These are phyloP conservation scores for Eilema griseolum DNA, from an alignment of 2,888 invertebrate genomes.

Conservation along the genomic window DNA sequence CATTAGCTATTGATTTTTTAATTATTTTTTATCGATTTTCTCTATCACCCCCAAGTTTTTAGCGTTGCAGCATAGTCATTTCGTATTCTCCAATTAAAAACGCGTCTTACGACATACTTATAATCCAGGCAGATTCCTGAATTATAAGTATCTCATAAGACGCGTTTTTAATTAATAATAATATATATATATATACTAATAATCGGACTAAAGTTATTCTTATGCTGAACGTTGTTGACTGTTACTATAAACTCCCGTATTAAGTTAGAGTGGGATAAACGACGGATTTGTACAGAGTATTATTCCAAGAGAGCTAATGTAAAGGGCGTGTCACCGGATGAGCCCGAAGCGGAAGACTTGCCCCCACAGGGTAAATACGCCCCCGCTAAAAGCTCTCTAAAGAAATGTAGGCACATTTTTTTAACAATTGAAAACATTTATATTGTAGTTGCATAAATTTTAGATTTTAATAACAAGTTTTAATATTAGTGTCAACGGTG, in stretches of 20 bases:
- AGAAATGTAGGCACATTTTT: slow-evolving; percentile 47
- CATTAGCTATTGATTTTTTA: no score
- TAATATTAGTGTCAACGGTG: no score
- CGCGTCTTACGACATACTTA: no score
- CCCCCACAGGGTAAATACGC: slow-evolving; percentile 50
- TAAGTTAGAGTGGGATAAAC: slow-evolving; percentile 35
- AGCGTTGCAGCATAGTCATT: no score
- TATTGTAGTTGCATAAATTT: background rate
- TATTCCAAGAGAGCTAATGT: slow-evolving; percentile 47
- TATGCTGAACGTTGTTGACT: slow-evolving; percentile 43
- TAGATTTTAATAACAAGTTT: background rate
- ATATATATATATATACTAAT: no score
- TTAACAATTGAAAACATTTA: slow-evolving; percentile 6
- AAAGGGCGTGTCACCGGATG: slow-evolving; percentile 56
- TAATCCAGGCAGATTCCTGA: no score
- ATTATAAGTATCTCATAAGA: no score
- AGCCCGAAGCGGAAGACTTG: slow-evolving; percentile 50
- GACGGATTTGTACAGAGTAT: slow-evolving; percentile 38
- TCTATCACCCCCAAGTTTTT: no score
- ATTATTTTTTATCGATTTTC: no score
- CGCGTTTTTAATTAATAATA: no score
- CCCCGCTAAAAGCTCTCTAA: slow-evolving; percentile 54
- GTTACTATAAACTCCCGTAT: slow-evolving; percentile 40
- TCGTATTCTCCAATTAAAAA: no score
- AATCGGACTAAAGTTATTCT: no score